phyloP scores from a whole-genome alignment of 92 coral and sea anemone genomes.

The Hydrozoanthus gracilis region DNA sequence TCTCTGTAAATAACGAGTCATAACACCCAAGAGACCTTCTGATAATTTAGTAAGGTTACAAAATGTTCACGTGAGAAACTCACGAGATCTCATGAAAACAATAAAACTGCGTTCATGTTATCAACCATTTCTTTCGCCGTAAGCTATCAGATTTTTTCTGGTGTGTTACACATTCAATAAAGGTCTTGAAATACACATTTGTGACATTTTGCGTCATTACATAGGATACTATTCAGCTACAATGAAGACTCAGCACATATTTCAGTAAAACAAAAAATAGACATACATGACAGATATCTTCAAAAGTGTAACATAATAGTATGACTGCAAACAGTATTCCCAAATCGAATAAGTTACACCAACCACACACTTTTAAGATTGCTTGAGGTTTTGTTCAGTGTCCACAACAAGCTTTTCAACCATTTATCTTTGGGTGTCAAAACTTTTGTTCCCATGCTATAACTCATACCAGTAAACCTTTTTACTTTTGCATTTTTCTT shows the following conservation, averaged over 20 bases:
- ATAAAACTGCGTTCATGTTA: not conserved
- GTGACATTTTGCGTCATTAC: not conserved
- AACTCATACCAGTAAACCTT: not conserved
- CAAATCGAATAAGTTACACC: not conserved
- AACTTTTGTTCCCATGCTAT: not conserved
- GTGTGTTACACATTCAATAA: no score
- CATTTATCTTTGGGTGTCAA: not conserved
- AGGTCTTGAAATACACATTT: no score
- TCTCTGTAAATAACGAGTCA: no score
- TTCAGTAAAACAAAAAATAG: not conserved
- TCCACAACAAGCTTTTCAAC: not conserved
- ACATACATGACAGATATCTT: not conserved
- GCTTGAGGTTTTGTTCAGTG: not conserved
- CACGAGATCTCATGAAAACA: not conserved
- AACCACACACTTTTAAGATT: not conserved
- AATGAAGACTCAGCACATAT: not conserved
- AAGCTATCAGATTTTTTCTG: no score
- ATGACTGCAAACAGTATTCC: not conserved
- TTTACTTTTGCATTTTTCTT: not conserved
- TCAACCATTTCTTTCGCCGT: not conserved
- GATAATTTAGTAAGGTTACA: no score
- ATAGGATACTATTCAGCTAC: not conserved
- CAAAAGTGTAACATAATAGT: not conserved
- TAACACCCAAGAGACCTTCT: no score
- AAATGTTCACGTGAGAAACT: no score